Evolutionary conservation across 2,113 vertebrate genomes (phyloP), one percentile per base, ranked within the genome.

Genomic region (Cathartes aura): DNA sequence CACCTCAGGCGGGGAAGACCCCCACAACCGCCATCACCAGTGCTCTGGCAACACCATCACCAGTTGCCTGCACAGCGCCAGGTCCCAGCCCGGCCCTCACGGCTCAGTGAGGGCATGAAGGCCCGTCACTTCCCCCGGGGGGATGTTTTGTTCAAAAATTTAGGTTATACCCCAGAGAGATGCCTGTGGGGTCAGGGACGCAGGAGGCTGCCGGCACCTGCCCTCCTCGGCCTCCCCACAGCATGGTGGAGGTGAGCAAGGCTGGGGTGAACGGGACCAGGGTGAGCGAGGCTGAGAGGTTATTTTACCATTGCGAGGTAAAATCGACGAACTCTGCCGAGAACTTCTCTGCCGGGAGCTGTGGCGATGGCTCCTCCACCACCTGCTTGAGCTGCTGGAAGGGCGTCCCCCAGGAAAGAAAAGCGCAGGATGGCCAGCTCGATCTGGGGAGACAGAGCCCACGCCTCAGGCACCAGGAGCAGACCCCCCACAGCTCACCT

Each of bases 381-480:
- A 99, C 99, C 98, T 99, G 99, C 96, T 99, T 99, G 75, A 99
- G 99, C 98, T 99, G 99, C 98, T 99, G 99, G 97, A 99, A 99
- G 11, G 99, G 99, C 3, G 99, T 99, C 1, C 99, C 99, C 99
- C 99, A 99, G 1, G 99, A 99, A 99, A 7, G 99, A 99, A 92
- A 99, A 99, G 88, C 99, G 98, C 80, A 99, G 98, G 97, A 99
- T 99, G 80, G 99, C 99, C 97, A 99, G 97, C 95, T 99, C 99
- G 29, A 99, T 99, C 99, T 99, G 87, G 29, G 45, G 80, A 89
- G 72, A 95, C 91, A 94, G 20, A 64, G 53, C 53, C 84, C 32
- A 1, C 0, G 1, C 22, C 52, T 95, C 82, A 92, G 71, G 11
- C 3, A 17, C 0, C 1, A 3, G 9, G 8, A 4, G 2, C 0